phyloP scores from a whole-genome alignment of 2,888 invertebrate species.

The Drosophila koepferae region DNA sequence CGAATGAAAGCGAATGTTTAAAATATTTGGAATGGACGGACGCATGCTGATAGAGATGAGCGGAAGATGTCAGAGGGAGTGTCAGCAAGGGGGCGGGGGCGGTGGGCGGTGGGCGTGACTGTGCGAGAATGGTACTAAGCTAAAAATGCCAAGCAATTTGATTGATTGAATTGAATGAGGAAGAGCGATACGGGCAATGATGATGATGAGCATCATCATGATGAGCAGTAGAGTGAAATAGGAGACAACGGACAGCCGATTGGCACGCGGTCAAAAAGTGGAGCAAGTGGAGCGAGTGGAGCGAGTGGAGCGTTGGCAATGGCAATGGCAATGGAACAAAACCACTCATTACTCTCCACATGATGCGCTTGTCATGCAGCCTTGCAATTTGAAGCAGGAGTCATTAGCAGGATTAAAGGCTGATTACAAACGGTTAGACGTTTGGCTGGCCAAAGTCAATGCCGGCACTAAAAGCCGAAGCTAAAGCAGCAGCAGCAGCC shows the following conservation, averaged over 20 bases:
- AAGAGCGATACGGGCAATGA: conserved; percentile 42
- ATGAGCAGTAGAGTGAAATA: conserved; percentile 17
- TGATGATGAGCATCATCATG: conserved; percentile 4
- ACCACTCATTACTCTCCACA: conserved; percentile 45
- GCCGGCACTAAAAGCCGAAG: not conserved
- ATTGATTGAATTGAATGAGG: conserved; percentile 72
- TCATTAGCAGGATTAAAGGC: conserved; percentile 63
- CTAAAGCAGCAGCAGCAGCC: not conserved
- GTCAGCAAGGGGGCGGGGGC: not conserved
- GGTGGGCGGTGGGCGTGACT: not conserved
- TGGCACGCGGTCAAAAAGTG: not conserved
- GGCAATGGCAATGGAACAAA: conserved; percentile 7
- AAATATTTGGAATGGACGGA: conserved; percentile 15
- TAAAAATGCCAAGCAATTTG: conserved; percentile 63
- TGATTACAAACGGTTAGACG: conserved; percentile 28
- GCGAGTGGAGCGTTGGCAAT: not conserved
- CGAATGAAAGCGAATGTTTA: not conserved
- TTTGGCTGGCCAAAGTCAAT: not conserved
- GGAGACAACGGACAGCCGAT: conserved; percentile 8
- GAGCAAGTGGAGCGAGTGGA: not conserved
- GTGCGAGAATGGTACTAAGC: conserved; percentile 23
- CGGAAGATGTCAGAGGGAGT: not conserved
- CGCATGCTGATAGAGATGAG: not conserved
- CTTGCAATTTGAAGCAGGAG: conserved; percentile 56
- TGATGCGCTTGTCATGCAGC: conserved; percentile 62